Percentiles rank a stretch among this genome's conserved stretches.
phyloP scores from a whole-genome alignment of 2,113 vertebrate species.

The Sprattus sprattus region DNA sequence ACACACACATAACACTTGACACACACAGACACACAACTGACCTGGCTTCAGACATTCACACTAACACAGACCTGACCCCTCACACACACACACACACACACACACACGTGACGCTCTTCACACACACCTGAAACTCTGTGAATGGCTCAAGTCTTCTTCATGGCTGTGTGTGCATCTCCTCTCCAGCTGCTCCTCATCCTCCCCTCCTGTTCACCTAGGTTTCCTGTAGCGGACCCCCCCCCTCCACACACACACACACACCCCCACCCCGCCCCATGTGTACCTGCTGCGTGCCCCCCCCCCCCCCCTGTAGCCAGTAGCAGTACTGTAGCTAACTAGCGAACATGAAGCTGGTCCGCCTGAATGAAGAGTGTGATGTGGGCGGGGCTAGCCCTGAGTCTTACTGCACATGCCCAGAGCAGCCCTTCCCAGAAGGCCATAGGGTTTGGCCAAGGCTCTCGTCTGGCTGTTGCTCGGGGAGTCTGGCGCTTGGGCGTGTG shows the following conservation, averaged over 20 bases:
- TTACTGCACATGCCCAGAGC: neutral
- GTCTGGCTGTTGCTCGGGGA: neutral
- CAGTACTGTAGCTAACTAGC: neutral
- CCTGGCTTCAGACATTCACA: too few relatives aligned
- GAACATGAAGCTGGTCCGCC: too few relatives aligned
- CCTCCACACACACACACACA: too few relatives aligned
- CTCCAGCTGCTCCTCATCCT: neutral
- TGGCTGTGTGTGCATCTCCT: neutral
- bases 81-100: neutral
- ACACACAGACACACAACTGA: neutral
- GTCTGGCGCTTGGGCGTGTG: slow-evolving; percentile 48
- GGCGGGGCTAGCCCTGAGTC: neutral
- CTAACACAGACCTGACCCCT: too few relatives aligned
- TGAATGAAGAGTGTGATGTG: too few relatives aligned
- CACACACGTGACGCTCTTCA: neutral
- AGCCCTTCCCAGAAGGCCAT: too few relatives aligned
- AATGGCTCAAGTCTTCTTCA: neutral
- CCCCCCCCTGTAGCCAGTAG: neutral
- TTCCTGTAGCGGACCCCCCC: slow-evolving; percentile 39
- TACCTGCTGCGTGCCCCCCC: too few relatives aligned
- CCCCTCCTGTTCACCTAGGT: too few relatives aligned
- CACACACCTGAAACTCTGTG: neutral
- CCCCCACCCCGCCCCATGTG: too few relatives aligned
- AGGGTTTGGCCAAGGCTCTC: too few relatives aligned
- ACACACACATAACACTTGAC: neutral